phyloP scores from a whole-genome alignment of 2,888 invertebrate species.

The Limulus polyphemus region DNA sequence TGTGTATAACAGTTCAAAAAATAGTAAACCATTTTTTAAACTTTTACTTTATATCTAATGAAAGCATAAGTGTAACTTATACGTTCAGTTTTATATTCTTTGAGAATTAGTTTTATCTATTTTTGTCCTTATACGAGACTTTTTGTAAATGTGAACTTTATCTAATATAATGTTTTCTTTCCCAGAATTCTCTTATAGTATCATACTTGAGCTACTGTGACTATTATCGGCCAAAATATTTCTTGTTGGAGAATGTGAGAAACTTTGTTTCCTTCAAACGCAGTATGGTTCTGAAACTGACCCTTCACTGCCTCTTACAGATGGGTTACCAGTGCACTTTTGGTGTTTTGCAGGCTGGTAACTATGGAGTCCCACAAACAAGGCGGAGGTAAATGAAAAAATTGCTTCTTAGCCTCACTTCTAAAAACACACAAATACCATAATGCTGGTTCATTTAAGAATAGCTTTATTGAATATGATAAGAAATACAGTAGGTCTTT shows the following conservation, averaged over 20 bases:
- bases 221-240: conserved; percentile 67
- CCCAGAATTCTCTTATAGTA: conserved; percentile 61
- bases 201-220: conserved; percentile 73
- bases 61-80: too few species aligned
- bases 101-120: too few species aligned
- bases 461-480: too few species aligned
- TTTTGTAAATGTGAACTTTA: too few species aligned
- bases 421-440: background rate
- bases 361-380: conserved; percentile 72
- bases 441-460: too few species aligned
- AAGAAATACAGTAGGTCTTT: too few species aligned
- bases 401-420: background rate
- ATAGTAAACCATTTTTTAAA: too few species aligned
- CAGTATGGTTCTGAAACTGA: conserved; percentile 65
- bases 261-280: conserved; percentile 73
- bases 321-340: conserved; percentile 83
- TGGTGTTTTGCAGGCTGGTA: conserved; percentile 72
- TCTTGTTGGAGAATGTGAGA: conserved; percentile 70
- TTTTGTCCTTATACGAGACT: too few species aligned
- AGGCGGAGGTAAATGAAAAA: conserved; percentile 47
- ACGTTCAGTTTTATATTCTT: too few species aligned
- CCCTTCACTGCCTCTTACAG: conserved; percentile 56
- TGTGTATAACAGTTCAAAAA: too few species aligned
- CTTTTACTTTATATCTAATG: too few species aligned
- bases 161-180: conserved; percentile 14